Evolutionary conservation across 2,797 vertebrate species (phyloP).

Genomic region (Aldrovandia affinis): DNA sequence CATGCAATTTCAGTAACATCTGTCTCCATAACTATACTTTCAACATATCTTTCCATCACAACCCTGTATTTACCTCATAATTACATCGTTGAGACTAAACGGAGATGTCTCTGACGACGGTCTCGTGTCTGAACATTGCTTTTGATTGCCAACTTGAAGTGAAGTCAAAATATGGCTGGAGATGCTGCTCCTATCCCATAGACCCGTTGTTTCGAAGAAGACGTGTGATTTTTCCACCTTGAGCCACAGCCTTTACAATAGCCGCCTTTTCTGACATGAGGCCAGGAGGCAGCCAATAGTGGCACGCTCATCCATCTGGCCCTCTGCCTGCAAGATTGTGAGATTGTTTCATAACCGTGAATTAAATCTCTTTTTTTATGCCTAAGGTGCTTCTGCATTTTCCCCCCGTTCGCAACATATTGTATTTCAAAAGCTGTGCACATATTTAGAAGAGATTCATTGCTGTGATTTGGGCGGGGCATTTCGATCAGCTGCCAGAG

Average conservation of each 20-base stretch:
- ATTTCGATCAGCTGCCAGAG: conserved; percentile 39
- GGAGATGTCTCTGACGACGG: not conserved
- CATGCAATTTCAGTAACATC: not conserved
- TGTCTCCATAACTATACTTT: not conserved
- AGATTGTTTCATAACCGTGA: conserved; percentile 9
- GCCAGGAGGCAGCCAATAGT: conserved; percentile 27
- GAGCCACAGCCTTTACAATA: not conserved
- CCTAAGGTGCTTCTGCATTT: conserved; percentile 5
- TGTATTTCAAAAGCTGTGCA: not conserved
- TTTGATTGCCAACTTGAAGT: not conserved
- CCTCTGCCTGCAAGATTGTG: not conserved
- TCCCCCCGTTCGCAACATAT: not conserved
- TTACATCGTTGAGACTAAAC: not conserved
- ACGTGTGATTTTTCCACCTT: not conserved
- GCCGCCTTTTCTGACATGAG: conserved; percentile 5
- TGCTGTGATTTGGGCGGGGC: conserved; percentile 38
- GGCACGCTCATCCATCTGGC: not conserved
- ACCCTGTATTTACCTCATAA: not conserved
- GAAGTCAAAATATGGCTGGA: not conserved
- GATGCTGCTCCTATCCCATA: not conserved
- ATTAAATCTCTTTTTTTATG: conserved; percentile 38
- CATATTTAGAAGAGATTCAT: conserved; percentile 31
- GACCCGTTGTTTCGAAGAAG: not conserved
- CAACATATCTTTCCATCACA: not conserved
- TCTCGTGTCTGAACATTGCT: not conserved